phyloP scores from a whole-genome alignment of 2,797 vertebrate genomes.

The Varecia variegata region DNA sequence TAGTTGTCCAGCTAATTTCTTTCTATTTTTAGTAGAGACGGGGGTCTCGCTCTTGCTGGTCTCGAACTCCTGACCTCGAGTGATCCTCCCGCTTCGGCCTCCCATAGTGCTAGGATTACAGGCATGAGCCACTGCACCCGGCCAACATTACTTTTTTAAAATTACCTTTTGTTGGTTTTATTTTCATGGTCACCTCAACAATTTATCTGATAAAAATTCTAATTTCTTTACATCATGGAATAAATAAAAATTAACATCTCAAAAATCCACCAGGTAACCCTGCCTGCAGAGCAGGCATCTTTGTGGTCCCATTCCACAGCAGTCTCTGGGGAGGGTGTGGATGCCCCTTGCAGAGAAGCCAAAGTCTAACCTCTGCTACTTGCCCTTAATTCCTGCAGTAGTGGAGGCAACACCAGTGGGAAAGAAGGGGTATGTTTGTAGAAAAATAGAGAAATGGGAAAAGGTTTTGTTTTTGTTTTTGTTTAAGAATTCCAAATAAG shows the following conservation, averaged over 20 bases:
- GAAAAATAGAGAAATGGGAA: not conserved
- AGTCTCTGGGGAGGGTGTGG: fast-evolving
- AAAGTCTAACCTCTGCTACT: not conserved
- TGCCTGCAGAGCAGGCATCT: fast-evolving
- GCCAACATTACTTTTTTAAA: not conserved
- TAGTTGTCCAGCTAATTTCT: too few relatives aligned
- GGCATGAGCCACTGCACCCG: too few relatives aligned
- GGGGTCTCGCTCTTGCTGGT: too few relatives aligned
- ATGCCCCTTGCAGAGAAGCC: fast-evolving
- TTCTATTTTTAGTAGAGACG: too few relatives aligned
- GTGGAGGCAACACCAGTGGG: not conserved
- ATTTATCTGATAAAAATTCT: not conserved
- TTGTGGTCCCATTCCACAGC: not conserved
- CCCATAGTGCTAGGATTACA: too few relatives aligned
- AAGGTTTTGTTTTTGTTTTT: not conserved
- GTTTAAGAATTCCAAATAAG: not conserved
- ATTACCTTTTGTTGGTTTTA: not conserved
- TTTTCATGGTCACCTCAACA: not conserved
- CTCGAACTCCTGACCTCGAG: too few relatives aligned
- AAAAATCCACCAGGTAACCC: not conserved
- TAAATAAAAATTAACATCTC: not conserved
- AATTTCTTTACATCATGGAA: not conserved
- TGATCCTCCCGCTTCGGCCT: too few relatives aligned
- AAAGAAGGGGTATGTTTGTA: not conserved
- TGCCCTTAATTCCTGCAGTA: not conserved